Conservation (phyloP, 2,113 vertebrate genomes). For the Sinosuthora webbiana region DNA sequence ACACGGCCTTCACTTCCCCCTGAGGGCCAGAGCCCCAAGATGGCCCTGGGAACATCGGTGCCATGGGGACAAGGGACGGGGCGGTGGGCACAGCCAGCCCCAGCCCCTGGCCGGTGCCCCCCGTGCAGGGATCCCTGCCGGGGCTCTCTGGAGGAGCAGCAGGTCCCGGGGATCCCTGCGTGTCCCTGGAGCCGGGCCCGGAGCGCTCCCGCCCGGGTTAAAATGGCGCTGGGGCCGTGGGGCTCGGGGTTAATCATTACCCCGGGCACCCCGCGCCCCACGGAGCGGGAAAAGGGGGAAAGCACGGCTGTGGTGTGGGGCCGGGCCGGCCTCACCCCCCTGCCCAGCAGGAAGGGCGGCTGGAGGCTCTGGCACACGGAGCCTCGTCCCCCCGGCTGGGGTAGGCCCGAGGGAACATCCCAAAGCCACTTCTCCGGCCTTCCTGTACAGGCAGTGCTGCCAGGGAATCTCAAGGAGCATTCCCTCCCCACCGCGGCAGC, state of each 20-base stretch:
- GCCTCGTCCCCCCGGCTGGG: accelerated
- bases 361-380: background rate
- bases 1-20: background rate
- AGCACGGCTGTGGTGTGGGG: accelerated
- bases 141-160: background rate
- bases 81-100: accelerated
- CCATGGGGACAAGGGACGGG: accelerated
- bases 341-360: background rate
- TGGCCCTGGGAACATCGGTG: background rate
- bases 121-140: accelerated
- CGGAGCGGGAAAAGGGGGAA: background rate
- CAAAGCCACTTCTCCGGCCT: background rate
- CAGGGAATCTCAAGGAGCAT: conserved; percentile 2
- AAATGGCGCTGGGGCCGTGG: conserved; percentile 61
- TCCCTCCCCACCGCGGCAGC: accelerated
- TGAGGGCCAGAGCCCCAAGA: background rate
- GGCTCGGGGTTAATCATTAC: conserved; percentile 52
- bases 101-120: accelerated
- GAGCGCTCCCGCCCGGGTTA: background rate
- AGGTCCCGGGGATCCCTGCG: accelerated
- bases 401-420: background rate
- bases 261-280: background rate
- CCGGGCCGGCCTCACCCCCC: background rate
- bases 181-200: accelerated
- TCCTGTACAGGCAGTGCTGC: background rate